phyloP scores from a whole-genome alignment of 2,797 vertebrate genomes.

The Gymnodraco acuticeps region DNA sequence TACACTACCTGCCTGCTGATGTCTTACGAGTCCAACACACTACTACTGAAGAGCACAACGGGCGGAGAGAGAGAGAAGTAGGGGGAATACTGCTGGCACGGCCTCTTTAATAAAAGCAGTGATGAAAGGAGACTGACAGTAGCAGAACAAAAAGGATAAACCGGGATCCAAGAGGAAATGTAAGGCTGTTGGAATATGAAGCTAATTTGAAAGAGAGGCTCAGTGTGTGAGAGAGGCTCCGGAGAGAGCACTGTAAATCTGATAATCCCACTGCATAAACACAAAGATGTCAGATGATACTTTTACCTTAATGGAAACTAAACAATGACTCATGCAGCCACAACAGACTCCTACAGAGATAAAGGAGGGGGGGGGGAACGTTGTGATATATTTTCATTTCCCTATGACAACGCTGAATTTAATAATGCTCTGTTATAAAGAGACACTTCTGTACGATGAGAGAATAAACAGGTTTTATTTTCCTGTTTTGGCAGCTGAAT shows the following conservation, averaged over 20 bases:
- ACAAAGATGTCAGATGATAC: slow-evolving; percentile 70
- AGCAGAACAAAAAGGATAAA: slow-evolving; percentile 29
- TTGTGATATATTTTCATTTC: slow-evolving; percentile 37
- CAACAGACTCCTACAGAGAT: slow-evolving; percentile 47
- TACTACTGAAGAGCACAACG: slow-evolving; percentile 30
- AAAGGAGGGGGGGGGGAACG: slow-evolving; percentile 15
- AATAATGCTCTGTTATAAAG: slow-evolving; percentile 18
- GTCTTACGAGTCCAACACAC: slow-evolving; percentile 36
- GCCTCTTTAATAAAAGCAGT: slow-evolving; percentile 15
- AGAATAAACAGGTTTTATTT: slow-evolving; percentile 58
- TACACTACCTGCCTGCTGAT: slow-evolving; percentile 74
- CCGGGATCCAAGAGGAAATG: slow-evolving; percentile 35
- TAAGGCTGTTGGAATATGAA: slow-evolving; percentile 35
- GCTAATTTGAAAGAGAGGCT: slow-evolving; percentile 67
- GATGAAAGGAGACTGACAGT: slow-evolving; percentile 37
- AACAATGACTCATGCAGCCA: slow-evolving; percentile 68
- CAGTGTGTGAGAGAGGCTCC: slow-evolving; percentile 49
- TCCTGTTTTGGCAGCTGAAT: slow-evolving; percentile 52
- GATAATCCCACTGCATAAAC: slow-evolving; percentile 69
- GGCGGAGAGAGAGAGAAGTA: slow-evolving; percentile 3
- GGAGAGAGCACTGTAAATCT: slow-evolving; percentile 64
- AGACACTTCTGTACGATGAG: slow-evolving; percentile 17
- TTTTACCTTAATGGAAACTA: slow-evolving; percentile 69
- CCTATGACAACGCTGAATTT: slow-evolving; percentile 22
- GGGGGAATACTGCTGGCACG: slow-evolving; percentile 5